Conservation (phyloP, 1,140 invertebrate genomes). For the Drosophila albomicans region DNA sequence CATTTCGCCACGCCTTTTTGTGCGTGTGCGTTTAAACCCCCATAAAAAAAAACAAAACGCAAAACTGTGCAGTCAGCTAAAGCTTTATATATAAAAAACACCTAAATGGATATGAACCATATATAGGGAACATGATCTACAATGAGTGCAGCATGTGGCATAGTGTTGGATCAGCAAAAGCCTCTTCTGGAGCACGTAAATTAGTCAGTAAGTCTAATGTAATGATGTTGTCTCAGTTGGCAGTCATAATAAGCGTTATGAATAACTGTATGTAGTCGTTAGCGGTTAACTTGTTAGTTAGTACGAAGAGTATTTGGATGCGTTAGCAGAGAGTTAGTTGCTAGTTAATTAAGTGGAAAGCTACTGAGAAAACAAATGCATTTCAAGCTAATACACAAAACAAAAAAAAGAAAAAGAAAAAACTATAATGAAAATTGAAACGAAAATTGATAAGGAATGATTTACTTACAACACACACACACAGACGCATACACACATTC, state of each 20-base stretch:
- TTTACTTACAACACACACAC: conserved; percentile 19
- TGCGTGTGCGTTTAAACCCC: conserved; percentile 24
- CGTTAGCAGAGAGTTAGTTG: conserved; percentile 42
- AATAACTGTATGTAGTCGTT: conserved; percentile 55
- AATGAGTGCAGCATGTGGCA: neutral
- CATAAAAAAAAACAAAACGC: conserved; percentile 13
- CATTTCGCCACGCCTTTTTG: conserved; percentile 44
- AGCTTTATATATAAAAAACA: conserved; percentile 64
- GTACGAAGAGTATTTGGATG: conserved; percentile 58
- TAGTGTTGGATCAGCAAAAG: conserved; percentile 29
- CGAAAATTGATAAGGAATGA: conserved; percentile 1
- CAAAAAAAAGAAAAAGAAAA: neutral
- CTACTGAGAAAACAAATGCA: conserved; percentile 67
- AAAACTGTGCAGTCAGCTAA: conserved; percentile 61
- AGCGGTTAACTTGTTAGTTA: conserved; percentile 67
- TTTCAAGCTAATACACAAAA: conserved; percentile 59
- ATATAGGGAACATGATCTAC: neutral
- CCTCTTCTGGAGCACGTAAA: conserved; percentile 53
- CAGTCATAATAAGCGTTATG: conserved; percentile 55
- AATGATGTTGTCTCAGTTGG: conserved; percentile 49
- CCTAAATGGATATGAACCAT: conserved; percentile 18
- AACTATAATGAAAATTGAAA: neutral
- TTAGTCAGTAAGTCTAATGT: conserved; percentile 65
- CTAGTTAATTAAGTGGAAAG: conserved; percentile 65
- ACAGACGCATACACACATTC: conserved; percentile 34